A percentile compares a stretch with the other conserved stretches of the same genome.
phyloP scores from a whole-genome alignment of 2,888 invertebrate genomes.

The Stenchaetothrips biformis region DNA sequence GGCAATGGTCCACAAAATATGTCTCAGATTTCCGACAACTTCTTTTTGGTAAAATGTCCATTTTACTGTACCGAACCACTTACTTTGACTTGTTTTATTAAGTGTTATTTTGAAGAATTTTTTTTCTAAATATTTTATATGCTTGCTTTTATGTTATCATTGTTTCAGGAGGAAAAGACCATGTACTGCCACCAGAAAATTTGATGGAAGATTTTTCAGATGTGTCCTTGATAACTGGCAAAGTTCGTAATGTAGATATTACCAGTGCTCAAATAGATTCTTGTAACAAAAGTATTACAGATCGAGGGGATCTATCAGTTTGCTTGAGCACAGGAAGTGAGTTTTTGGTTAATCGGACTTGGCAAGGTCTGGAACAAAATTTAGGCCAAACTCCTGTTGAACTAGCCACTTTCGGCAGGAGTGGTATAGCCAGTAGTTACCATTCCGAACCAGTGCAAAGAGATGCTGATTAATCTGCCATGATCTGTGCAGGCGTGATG shows the following conservation, averaged over 20 bases:
- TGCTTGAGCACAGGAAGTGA: slow-evolving; percentile 58
- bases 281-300: slow-evolving; percentile 38
- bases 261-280: slow-evolving; percentile 32
- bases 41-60: slow-evolving; percentile 53
- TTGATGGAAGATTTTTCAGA: slow-evolving; percentile 48
- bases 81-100: not conserved
- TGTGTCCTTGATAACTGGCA: slow-evolving; percentile 71
- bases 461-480: slow-evolving; percentile 1
- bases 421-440: slow-evolving; percentile 61
- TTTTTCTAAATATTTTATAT: slow-evolving; percentile 19
- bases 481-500: not conserved
- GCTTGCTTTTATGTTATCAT: not conserved
- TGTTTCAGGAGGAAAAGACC: slow-evolving; percentile 43
- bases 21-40: slow-evolving; percentile 71
- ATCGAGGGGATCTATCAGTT: slow-evolving; percentile 48
- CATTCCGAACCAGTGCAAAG: slow-evolving; percentile 40
- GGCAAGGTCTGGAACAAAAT: slow-evolving; percentile 82
- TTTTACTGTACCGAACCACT: not conserved
- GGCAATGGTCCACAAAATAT: slow-evolving; percentile 57
- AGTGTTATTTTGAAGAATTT: not conserved
- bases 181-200: slow-evolving; percentile 37
- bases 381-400: slow-evolving; percentile 68
- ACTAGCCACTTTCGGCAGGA: slow-evolving; percentile 63
- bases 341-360: slow-evolving; percentile 62
- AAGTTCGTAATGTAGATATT: slow-evolving; percentile 51